Percentiles rank a stretch among this genome's conserved stretches.
Evolutionary conservation across 2,888 invertebrate genomes (phyloP).

Genomic region (Stenoptilia bipunctidactyla): DNA sequence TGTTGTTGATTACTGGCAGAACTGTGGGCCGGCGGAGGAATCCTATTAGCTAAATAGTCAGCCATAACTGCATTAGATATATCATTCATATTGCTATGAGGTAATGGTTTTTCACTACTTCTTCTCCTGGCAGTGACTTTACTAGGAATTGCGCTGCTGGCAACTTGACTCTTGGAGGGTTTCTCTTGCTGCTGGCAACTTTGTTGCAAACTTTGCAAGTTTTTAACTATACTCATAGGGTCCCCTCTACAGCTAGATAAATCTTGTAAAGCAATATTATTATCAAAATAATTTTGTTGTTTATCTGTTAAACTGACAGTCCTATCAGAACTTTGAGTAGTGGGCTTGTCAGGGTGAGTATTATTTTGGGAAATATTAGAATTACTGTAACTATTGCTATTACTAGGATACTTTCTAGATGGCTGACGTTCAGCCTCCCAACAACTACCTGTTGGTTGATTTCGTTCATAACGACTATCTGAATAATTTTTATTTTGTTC

Average conservation of each 20-base stretch:
- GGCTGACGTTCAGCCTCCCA: constrained; percentile 71
- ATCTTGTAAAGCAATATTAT: constrained; percentile 75
- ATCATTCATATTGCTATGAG: constrained; percentile 64
- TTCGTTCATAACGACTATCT: constrained; percentile 69
- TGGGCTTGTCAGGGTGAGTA: constrained; percentile 52
- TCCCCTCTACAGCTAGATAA: constrained; percentile 80
- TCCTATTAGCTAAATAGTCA: constrained; percentile 70
- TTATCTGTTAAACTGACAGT: constrained; percentile 58
- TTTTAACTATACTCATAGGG: constrained; percentile 83
- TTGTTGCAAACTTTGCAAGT: constrained; percentile 74
- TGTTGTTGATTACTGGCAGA: constrained; percentile 72
- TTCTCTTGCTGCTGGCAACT: constrained; percentile 73
- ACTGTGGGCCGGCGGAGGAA: constrained; percentile 81
- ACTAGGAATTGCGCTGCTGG: constrained; percentile 20
- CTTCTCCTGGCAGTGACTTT: constrained; percentile 63
- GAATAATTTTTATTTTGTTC: constrained; percentile 69
- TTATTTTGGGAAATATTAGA: constrained; percentile 54
- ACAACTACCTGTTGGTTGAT: constrained; percentile 62
- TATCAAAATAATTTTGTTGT: constrained; percentile 75
- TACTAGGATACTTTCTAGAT: constrained; percentile 60
- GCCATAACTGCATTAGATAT: constrained; percentile 68
- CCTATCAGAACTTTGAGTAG: constrained; percentile 53
- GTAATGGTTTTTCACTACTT: constrained; percentile 66
- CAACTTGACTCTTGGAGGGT: constrained; percentile 46
- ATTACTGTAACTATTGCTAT: constrained; percentile 48